A percentile compares a stretch with the other conserved stretches of the same genome.
These are phyloP conservation scores for Aegypius monachus DNA, from an alignment of 2,113 vertebrate genomes.

Conservation along the genomic window DNA sequence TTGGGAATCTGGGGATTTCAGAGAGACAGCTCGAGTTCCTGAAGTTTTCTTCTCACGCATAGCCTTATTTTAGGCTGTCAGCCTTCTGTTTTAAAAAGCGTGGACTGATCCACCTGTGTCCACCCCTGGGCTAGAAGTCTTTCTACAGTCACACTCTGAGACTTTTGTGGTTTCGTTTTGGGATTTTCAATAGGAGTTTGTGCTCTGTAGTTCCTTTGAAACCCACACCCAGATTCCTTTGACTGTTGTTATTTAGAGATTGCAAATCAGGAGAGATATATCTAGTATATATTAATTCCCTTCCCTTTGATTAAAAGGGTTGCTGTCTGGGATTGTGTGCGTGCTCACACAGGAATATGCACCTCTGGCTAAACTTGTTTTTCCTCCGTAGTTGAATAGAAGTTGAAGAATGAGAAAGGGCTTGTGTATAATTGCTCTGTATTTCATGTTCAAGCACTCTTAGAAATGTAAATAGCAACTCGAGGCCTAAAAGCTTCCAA, in stretches of 20 bases:
- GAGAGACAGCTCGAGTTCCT: neutral
- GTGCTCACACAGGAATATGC: neutral
- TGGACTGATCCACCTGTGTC: neutral
- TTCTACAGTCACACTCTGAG: neutral
- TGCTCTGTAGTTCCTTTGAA: neutral
- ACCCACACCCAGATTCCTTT: slow-evolving; percentile 37
- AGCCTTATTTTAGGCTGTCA: neutral
- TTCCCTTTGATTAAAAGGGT: neutral
- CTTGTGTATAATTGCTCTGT: slow-evolving; percentile 10
- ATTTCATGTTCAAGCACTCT: slow-evolving; percentile 15
- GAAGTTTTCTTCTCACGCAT: accelerated
- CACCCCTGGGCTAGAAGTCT: neutral
- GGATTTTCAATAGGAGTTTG: neutral
- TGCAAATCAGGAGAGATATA: neutral
- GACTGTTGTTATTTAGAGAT: neutral
- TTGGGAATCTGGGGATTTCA: neutral
- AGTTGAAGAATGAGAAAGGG: neutral
- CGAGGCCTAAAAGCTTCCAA: neutral
- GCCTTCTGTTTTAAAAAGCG: neutral
- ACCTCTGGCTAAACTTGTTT: slow-evolving; percentile 29
- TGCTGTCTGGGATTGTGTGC: neutral
- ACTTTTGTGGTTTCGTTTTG: accelerated
- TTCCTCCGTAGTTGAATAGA: neutral
- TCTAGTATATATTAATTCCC: neutral
- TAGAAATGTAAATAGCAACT: neutral